Conservation (phyloP, 2,888 invertebrate species). For the Cephonodes hylas region DNA sequence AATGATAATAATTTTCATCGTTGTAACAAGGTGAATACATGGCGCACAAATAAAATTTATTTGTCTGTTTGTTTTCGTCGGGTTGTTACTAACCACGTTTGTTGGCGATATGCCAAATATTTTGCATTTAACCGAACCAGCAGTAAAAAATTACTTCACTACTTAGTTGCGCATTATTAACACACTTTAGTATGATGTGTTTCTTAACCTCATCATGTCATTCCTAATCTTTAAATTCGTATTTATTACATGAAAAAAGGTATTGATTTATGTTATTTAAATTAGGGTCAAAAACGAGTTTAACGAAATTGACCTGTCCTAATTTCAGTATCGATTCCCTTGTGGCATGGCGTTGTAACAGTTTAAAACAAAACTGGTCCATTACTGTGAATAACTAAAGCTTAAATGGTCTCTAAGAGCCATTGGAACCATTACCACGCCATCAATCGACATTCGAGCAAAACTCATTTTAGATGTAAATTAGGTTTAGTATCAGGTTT, state of each 20-base stretch:
- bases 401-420: background rate
- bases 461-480: background rate
- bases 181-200: too few relatives aligned
- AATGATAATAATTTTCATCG: background rate
- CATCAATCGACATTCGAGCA: background rate
- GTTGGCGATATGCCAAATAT: conserved; percentile 54
- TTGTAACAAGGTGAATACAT: background rate
- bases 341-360: background rate
- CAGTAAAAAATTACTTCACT: conserved; percentile 24
- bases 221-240: too few relatives aligned
- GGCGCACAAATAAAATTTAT: conserved; percentile 27
- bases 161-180: background rate
- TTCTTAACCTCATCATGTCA: background rate
- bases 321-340: background rate
- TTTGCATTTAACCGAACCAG: conserved; percentile 40
- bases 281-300: background rate
- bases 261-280: background rate
- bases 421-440: background rate
- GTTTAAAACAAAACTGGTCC: background rate
- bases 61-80: conserved; percentile 36
- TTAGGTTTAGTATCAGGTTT: background rate
- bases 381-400: background rate
- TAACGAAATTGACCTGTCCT: background rate
- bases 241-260: too few relatives aligned
- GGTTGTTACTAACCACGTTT: conserved; percentile 45